Evolutionary conservation across 2,797 vertebrate genomes (phyloP), one percentile per base, ranked within the genome.

Genomic region (Paramormyrops hopkinsi): DNA sequence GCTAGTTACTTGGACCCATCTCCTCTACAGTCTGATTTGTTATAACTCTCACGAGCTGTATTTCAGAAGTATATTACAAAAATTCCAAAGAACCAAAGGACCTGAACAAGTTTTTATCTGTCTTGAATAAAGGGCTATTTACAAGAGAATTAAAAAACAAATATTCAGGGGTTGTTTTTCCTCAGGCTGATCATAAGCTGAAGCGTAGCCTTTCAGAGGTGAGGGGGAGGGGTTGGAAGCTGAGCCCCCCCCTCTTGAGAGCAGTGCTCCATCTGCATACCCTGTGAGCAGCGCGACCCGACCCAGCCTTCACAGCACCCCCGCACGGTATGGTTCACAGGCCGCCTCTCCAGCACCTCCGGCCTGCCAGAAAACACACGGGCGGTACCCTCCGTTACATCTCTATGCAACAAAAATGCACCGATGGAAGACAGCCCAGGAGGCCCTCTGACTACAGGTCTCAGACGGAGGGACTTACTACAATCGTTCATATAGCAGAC

Each of bases 291-390:
- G 73, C 22, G 95, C 1, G 94, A 79, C 0, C 97, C 97, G 0
- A 90, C 95, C 97, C 97, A 99, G 19, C 98, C 98, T 5, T 95
- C 96, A 73, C 98, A 99, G 91, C 98, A 98, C 0, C 89, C 84
- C 0, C 91, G 94, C 89, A 95, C 93, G 0, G 97, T 97, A 84
- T 92, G 95, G 93, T 97, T 98, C 92, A 95, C 90, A 1, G 37
- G 65, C 79, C 94, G 91, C 0, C 90, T 95, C 91, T 94, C 92
- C 0, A 93, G 94, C 91, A 96, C 95, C 0, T 96, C 94, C 0
- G 96, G 95, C 89, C 98, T 99, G 87, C 19, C 41, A 50, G 48
- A 22, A 84, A 22, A 84, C 82, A 84, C 82, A 44, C 0, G 9
- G 41, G 1, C 9, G 1, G 19, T 46, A 25, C n/a, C 6, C n/a